Evolutionary conservation across 2,113 vertebrate species (phyloP).

Genomic region (Platanista minor): DNA sequence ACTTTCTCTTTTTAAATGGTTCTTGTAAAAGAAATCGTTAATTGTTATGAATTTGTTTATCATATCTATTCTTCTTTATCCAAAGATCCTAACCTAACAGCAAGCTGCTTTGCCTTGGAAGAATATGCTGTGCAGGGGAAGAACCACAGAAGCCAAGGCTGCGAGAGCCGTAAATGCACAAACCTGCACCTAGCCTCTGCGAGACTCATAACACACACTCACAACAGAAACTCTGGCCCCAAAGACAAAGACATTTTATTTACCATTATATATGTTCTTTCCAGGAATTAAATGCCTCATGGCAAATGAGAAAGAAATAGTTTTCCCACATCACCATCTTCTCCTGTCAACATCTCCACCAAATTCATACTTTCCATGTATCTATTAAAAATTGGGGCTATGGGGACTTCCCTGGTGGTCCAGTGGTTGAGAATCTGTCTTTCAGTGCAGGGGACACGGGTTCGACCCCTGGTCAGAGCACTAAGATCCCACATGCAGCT

Average conservation of each 20-base stretch:
- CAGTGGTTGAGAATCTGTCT: no score
- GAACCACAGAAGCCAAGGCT: background rate
- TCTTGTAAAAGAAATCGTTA: background rate
- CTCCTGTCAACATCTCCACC: background rate
- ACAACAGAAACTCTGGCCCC: background rate
- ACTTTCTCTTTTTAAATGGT: background rate
- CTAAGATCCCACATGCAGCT: no score
- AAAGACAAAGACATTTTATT: background rate
- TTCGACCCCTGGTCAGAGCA: no score
- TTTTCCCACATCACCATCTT: background rate
- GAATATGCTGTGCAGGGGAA: accelerated
- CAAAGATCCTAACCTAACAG: background rate
- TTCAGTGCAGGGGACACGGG: no score
- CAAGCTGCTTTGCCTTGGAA: background rate
- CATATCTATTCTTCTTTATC: background rate
- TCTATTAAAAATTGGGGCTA: background rate
- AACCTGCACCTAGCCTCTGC: background rate
- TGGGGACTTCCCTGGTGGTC: no score
- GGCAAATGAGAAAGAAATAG: background rate
- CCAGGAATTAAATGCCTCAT: background rate
- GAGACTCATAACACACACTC: background rate
- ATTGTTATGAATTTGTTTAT: background rate
- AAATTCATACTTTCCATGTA: background rate
- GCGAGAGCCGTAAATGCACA: accelerated
- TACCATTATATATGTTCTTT: background rate